Percentiles rank a stretch among this genome's conserved stretches.
These are phyloP conservation scores for Ceratitis capitata DNA, from an alignment of 1,140 invertebrate species.

Conservation along the genomic window DNA sequence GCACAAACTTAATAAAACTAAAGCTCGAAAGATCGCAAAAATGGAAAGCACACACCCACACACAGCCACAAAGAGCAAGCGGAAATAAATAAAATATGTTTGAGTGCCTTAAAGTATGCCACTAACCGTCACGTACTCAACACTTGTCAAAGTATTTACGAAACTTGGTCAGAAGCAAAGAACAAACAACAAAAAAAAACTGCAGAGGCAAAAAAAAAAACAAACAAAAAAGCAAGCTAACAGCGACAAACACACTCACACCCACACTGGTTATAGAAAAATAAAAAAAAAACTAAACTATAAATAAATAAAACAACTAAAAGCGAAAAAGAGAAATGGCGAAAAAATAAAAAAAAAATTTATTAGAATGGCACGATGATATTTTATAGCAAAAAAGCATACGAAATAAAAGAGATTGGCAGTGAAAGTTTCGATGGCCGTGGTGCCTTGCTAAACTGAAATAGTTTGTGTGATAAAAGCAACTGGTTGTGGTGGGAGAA, in stretches of 20 bases:
- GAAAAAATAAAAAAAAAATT: background rate
- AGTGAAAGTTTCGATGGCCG: background rate
- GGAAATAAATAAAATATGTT: background rate
- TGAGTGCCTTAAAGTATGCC: conserved; percentile 5
- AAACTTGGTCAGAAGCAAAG: background rate
- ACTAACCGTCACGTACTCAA: background rate
- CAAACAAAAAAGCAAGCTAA: background rate
- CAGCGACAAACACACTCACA: background rate
- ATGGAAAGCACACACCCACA: background rate
- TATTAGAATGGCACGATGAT: background rate
- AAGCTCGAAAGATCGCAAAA: background rate
- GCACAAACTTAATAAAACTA: background rate
- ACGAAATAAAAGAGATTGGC: background rate
- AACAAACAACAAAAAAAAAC: background rate
- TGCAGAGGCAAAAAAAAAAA: background rate
- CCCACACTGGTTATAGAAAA: background rate
- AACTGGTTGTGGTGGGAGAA: background rate
- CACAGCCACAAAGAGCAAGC: too few species aligned
- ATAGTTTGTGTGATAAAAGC: too few species aligned
- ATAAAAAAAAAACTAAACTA: background rate
- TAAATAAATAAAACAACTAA: background rate
- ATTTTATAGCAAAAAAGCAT: background rate
- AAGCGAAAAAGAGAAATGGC: background rate
- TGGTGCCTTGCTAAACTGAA: too few species aligned
- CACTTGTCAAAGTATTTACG: conserved; percentile 8